Conservation (phyloP, 1,140 invertebrate species). For the Amyelois transitella region DNA sequence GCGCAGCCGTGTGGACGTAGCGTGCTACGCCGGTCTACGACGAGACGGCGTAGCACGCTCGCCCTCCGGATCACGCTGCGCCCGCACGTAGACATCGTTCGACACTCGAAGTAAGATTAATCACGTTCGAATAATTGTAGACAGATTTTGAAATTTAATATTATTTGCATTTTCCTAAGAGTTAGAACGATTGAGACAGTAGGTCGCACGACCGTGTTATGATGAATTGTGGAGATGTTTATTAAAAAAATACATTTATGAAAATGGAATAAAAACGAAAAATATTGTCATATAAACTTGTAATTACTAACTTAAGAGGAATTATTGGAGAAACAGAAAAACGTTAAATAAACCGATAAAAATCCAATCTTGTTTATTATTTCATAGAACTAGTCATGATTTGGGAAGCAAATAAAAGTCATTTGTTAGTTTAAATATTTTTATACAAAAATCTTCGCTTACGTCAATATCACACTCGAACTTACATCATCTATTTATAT, state of each 20-base stretch:
- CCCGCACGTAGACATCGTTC: constrained; percentile 49
- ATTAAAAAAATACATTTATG: constrained; percentile 72
- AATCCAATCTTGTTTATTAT: constrained; percentile 34
- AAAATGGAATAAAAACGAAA: constrained; percentile 72
- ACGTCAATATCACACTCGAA: constrained; percentile 72
- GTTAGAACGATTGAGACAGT: constrained; percentile 71
- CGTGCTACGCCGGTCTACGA: constrained; percentile 8
- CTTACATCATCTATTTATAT: constrained; percentile 74
- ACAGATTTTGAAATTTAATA: constrained; percentile 69
- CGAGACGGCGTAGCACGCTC: constrained; percentile 13
- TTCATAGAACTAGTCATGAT: neutral
- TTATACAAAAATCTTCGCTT: constrained; percentile 68
- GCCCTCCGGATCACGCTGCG: constrained; percentile 14
- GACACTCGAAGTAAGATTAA: constrained; percentile 67
- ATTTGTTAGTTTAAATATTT: constrained; percentile 55
- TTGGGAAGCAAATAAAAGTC: neutral
- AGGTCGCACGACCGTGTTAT: constrained; percentile 71
- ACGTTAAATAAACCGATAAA: constrained; percentile 73
- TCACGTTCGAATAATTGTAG: constrained; percentile 68
- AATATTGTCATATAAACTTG: constrained; percentile 73
- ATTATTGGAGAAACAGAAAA: constrained; percentile 72
- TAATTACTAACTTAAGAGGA: constrained; percentile 73
- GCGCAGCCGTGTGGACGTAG: constrained; percentile 15
- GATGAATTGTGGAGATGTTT: constrained; percentile 71
- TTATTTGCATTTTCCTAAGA: constrained; percentile 73